Percentiles rank a stretch among this genome's conserved stretches.
Evolutionary conservation across 2,113 vertebrate genomes (phyloP).

Genomic region (Marcusenius ussheri): DNA sequence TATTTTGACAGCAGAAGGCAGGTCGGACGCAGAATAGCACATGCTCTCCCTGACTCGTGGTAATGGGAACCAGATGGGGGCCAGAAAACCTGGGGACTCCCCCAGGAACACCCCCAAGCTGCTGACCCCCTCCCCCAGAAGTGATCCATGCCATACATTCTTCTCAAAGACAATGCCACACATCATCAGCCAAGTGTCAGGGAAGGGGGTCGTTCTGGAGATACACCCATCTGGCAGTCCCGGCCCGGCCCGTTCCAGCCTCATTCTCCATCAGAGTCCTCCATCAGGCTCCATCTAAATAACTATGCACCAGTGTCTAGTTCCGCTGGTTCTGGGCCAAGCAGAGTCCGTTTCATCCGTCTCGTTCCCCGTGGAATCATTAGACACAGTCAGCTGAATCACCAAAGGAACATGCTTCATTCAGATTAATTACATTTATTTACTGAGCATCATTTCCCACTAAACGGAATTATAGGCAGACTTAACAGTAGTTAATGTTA

Average conservation of each 20-base stretch:
- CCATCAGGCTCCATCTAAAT: neutral
- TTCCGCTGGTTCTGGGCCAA: neutral
- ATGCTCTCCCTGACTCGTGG: neutral
- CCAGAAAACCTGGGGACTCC: slow-evolving; percentile 51
- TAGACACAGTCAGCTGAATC: neutral
- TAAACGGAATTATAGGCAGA: neutral
- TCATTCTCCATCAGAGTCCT: neutral
- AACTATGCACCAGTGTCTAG: neutral
- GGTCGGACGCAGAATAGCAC: slow-evolving; percentile 20
- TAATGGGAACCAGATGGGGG: slow-evolving; percentile 61
- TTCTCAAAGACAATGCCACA: slow-evolving; percentile 39
- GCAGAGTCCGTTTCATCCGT: neutral
- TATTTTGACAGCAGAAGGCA: slow-evolving; percentile 42
- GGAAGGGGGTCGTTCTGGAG: neutral
- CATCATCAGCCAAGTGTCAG: slow-evolving; percentile 37
- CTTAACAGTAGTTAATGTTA: neutral
- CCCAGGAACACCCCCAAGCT: slow-evolving; percentile 24
- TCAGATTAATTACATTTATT: neutral
- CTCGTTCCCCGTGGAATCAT: neutral
- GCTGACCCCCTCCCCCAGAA: slow-evolving; percentile 40
- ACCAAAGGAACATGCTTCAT: neutral
- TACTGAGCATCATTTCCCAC: neutral
- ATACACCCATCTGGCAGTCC: neutral
- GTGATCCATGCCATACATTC: slow-evolving; percentile 42
- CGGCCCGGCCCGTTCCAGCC: neutral